Base-by-base conservation (phyloP, 2,888 invertebrate species). In the Acleris sparsana region DNA sequence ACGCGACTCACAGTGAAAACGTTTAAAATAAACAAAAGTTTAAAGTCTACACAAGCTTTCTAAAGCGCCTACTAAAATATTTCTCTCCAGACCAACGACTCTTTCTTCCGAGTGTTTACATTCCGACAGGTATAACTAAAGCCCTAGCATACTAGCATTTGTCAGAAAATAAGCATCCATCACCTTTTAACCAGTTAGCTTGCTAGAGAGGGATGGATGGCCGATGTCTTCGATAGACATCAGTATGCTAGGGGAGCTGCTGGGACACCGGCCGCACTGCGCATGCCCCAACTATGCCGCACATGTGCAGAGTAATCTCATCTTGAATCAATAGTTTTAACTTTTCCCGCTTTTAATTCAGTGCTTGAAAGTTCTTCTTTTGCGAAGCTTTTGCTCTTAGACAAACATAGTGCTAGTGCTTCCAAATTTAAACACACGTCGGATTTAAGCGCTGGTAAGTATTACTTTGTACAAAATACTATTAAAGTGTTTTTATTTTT, bases 321-420 rank as follows among this genome's bases (percentile, higher is more conserved):
- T 53, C 55, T 63, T 51, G 66, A 78, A 84, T 84, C 83, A 80
- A 84, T 84, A 81, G 70, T 75, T 82, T 81, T 69, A 75, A 79
- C 71, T 71, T 77, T 82, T 75, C 72, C 75, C 79, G 77, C 76
- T 74, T 69, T 67, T 71, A 65, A 68, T 57, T 55, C 61, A 69
- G 64, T 69, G 67, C 66, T 49, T 65, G 60, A 62, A 64, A 66
- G 66, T 66, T 66, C 66, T 61, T 65, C 65, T 66, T 66, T 66
- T 66, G 66, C 62, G 66, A 56, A 62, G 66, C 66, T 66, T 66
- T 62, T 57, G 62, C 66, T 61, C 52, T 57, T 66, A 48, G 62
- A 22, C 17, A 49, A 33, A 1, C 4, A 25, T 43, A 39, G 55
- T 52, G 51, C 53, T 57, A 48, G 61, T 66, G 61, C 56, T 62